Conservation (phyloP, 2,797 vertebrate species). For the Salarias fasciatus region DNA sequence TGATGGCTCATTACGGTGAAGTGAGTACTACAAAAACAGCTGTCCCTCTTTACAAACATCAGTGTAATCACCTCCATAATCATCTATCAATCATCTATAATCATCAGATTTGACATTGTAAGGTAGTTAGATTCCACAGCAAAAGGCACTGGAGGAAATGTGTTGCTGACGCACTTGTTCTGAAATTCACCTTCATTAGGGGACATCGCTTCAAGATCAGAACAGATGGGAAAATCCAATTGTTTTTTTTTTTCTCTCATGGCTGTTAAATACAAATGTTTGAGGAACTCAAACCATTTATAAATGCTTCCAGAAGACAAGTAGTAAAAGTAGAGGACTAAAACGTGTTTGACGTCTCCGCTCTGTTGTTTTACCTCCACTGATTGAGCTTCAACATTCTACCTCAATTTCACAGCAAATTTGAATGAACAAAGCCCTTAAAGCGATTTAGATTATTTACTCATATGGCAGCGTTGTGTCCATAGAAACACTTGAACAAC, state of each 20-base stretch:
- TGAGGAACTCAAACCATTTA: not conserved
- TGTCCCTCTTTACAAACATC: not conserved
- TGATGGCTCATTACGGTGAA: not conserved
- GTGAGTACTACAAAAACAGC: not conserved
- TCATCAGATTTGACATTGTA: not conserved
- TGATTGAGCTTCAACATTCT: too few species aligned
- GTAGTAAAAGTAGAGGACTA: too few species aligned
- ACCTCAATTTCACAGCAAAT: too few species aligned
- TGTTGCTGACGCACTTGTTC: not conserved
- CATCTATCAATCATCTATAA: too few species aligned
- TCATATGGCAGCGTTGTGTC: slow-evolving; percentile 3
- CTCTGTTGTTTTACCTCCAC: too few species aligned
- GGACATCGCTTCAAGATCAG: not conserved
- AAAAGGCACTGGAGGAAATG: not conserved
- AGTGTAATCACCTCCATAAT: not conserved
- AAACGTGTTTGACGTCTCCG: too few species aligned
- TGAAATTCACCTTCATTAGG: not conserved
- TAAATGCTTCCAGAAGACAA: not conserved
- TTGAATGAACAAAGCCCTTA: too few species aligned
- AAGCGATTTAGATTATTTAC: too few species aligned
- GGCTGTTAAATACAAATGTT: not conserved
- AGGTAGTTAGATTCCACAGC: not conserved
- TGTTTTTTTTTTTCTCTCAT: not conserved
- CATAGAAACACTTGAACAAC: slow-evolving; percentile 5
- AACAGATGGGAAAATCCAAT: too few species aligned